Conservation (phyloP, 2,797 vertebrate species). For the Typhlichthys subterraneus region DNA sequence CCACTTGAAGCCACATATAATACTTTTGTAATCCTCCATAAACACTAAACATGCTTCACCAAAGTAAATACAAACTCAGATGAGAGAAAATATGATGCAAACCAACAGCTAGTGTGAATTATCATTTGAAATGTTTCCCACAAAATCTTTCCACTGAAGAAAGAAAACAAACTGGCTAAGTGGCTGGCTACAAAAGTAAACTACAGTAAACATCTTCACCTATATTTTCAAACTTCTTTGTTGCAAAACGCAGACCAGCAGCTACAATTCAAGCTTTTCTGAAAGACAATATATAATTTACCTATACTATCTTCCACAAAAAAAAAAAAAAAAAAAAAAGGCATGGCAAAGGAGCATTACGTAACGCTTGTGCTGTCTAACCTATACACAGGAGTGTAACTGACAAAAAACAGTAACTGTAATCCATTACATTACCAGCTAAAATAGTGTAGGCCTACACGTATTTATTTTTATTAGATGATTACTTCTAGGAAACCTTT, state of each 20-base stretch:
- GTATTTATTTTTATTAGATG: too few species aligned
- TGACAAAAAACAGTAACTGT: neutral
- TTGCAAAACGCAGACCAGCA: slow-evolving; percentile 50
- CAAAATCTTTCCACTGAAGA: slow-evolving; percentile 37
- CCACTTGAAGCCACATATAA: slow-evolving; percentile 17
- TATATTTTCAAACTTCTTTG: slow-evolving; percentile 27
- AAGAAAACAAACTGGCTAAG: slow-evolving; percentile 1
- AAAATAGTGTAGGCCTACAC: too few species aligned
- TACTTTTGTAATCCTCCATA: slow-evolving; percentile 48
- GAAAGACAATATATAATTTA: slow-evolving; percentile 37
- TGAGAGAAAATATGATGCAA: slow-evolving; percentile 31
- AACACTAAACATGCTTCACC: slow-evolving; percentile 33
- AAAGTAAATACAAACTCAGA: slow-evolving; percentile 28
- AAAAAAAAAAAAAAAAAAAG: slow-evolving; percentile 24
- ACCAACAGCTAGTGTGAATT: slow-evolving; percentile 27
- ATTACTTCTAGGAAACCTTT: too few species aligned
- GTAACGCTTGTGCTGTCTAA: slow-evolving; percentile 34
- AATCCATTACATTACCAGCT: neutral
- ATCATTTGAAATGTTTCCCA: slow-evolving; percentile 37
- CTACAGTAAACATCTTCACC: slow-evolving; percentile 64
- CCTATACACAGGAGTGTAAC: neutral
- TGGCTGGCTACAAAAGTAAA: slow-evolving; percentile 41
- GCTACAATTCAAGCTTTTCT: slow-evolving; percentile 43
- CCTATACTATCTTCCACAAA: neutral
- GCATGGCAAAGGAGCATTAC: slow-evolving; percentile 30